Percentiles rank a stretch among this genome's conserved stretches.
Conservation (phyloP, 1,140 invertebrate species). For the Pararge aegeria region DNA sequence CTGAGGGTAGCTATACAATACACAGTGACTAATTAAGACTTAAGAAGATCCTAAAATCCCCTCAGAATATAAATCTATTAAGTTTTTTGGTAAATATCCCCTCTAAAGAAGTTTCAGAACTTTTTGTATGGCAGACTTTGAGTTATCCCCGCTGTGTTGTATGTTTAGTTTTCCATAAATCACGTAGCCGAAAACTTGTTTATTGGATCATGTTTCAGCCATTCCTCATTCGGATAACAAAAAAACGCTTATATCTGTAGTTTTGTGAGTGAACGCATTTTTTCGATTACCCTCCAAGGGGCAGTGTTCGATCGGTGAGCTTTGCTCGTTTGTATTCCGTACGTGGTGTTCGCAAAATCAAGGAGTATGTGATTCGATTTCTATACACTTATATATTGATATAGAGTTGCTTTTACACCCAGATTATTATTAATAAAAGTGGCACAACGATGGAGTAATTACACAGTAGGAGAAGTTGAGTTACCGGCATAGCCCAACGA, state of each 20-base stretch:
- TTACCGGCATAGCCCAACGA: too few relatives aligned
- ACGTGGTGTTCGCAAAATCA: conserved; percentile 68
- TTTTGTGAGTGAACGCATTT: conserved; percentile 37
- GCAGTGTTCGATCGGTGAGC: conserved; percentile 40
- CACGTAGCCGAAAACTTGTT: conserved; percentile 21
- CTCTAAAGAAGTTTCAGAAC: too few relatives aligned
- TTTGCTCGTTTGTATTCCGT: conserved; percentile 59
- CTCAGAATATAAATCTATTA: too few relatives aligned
- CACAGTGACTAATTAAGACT: too few relatives aligned
- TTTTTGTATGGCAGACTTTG: background rate
- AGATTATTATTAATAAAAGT: too few relatives aligned
- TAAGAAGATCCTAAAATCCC: too few relatives aligned
- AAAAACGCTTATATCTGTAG: conserved; percentile 24
- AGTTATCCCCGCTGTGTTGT: background rate
- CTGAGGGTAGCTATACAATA: too few relatives aligned
- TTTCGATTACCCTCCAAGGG: conserved; percentile 35
- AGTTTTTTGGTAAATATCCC: too few relatives aligned
- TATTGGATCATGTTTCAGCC: conserved; percentile 27
- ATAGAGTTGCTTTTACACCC: conserved; percentile 38
- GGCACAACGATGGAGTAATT: too few relatives aligned
- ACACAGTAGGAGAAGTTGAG: too few relatives aligned
- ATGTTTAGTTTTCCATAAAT: conserved; percentile 20
- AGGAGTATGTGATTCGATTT: conserved; percentile 78
- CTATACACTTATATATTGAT: conserved; percentile 48
- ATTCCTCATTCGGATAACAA: conserved; percentile 27